Evolutionary conservation across 2,888 invertebrate species (phyloP).

Genomic region (Thelaira solivaga): DNA sequence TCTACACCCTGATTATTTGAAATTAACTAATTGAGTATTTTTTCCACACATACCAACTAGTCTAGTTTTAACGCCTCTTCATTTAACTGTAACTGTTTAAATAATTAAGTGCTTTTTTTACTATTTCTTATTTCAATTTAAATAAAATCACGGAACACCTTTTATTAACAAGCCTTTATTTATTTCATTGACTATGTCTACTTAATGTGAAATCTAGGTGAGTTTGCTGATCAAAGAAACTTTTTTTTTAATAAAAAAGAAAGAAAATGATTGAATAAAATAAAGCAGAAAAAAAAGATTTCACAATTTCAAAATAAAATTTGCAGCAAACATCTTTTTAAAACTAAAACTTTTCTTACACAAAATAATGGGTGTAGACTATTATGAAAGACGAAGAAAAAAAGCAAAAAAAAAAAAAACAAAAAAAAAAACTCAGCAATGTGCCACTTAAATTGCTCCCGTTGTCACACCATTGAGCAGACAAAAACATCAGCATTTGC

Average conservation of each 20-base stretch:
- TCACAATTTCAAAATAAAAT: constrained; percentile 30
- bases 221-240: constrained; percentile 52
- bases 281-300: constrained; percentile 35
- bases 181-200: constrained; percentile 43
- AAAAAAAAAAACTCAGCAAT: constrained; percentile 29
- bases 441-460: constrained; percentile 63
- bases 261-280: background rate
- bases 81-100: constrained; percentile 39
- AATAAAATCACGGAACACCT: constrained; percentile 52
- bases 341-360: constrained; percentile 29
- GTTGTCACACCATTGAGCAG: constrained; percentile 58
- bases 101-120: constrained; percentile 49
- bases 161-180: constrained; percentile 61
- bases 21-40: constrained; percentile 40
- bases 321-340: constrained; percentile 32
- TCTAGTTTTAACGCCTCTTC: constrained; percentile 62
- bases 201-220: constrained; percentile 55
- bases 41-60: constrained; percentile 48
- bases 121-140: constrained; percentile 46
- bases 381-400: constrained; percentile 21
- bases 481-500: constrained; percentile 58
- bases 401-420: background rate
- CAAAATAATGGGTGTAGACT: constrained; percentile 61
- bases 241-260: background rate
- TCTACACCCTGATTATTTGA: constrained; percentile 42